phyloP scores from a whole-genome alignment of 2,113 vertebrate species.

The Sorex araneus region DNA sequence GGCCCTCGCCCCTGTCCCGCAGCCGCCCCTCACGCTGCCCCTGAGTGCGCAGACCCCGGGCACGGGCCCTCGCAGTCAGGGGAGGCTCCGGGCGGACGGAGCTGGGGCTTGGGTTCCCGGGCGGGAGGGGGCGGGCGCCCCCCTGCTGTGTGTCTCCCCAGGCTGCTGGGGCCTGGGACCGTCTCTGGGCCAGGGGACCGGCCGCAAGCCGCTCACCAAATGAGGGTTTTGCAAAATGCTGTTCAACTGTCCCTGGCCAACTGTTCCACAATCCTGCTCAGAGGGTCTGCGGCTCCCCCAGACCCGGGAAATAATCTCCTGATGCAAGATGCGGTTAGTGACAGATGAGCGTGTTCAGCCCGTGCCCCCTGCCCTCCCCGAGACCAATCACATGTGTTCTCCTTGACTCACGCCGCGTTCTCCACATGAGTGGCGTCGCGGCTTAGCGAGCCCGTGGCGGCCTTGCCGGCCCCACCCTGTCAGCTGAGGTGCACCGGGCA shows the following conservation, averaged over 20 bases:
- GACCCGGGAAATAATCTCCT: slow-evolving; percentile 77
- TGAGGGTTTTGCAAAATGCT: slow-evolving; percentile 58
- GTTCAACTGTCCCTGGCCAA: slow-evolving; percentile 50
- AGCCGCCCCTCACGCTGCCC: no score
- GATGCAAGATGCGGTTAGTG: slow-evolving; percentile 77
- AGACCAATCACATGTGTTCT: slow-evolving; percentile 69
- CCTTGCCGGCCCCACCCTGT: neutral
- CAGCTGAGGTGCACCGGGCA: neutral
- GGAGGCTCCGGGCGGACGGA: no score
- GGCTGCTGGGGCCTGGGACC: no score
- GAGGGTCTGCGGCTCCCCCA: slow-evolving; percentile 58
- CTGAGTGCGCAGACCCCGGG: no score
- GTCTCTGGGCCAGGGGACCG: neutral
- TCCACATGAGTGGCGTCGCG: slow-evolving; percentile 3
- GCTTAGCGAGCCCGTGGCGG: slow-evolving; percentile 35
- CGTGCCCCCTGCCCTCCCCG: slow-evolving; percentile 17
- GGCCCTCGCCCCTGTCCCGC: no score
- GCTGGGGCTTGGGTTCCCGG: no score
- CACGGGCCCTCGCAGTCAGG: no score
- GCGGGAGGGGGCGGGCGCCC: no score
- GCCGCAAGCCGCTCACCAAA: neutral
- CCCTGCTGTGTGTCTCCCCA: no score
- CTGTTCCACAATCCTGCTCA: slow-evolving; percentile 30
- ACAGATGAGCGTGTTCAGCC: slow-evolving; percentile 78
- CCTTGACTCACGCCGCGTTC: slow-evolving; percentile 36